Conservation (phyloP, 2,113 vertebrate genomes). For the Coryphaenoides rupestris region DNA sequence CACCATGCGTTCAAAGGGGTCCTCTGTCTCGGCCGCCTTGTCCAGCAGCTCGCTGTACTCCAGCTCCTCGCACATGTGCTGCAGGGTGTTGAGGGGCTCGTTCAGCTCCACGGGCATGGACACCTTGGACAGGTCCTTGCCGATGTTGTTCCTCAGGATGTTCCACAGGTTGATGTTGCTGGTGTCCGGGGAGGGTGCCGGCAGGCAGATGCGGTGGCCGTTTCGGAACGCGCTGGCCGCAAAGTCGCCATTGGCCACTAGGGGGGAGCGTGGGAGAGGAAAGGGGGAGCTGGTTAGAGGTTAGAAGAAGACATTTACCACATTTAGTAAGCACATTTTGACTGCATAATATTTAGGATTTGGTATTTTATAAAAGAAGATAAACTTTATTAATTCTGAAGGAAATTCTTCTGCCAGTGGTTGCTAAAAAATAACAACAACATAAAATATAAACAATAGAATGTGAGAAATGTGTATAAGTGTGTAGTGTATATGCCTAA, state of each 20-base stretch:
- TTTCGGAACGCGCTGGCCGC: conserved; percentile 90
- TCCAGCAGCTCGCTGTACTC: conserved; percentile 98
- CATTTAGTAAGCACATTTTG: no score
- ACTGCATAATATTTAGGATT: no score
- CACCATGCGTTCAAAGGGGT: conserved; percentile 97
- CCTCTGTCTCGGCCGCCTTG: conserved; percentile 89
- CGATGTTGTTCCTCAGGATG: conserved; percentile 98
- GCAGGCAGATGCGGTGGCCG: conserved; percentile 88
- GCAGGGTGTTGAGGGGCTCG: conserved; percentile 96
- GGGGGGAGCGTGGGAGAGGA: background rate
- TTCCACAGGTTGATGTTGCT: conserved; percentile 99
- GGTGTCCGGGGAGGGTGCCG: conserved; percentile 90
- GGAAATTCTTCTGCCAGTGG: no score
- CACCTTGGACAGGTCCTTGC: conserved; percentile 97
- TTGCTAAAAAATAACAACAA: no score
- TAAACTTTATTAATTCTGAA: no score
- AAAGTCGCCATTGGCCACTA: conserved; percentile 94
- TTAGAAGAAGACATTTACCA: no score
- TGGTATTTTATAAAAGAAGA: no score
- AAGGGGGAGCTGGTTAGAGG: no score
- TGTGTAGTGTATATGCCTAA: no score
- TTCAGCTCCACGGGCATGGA: conserved; percentile 99
- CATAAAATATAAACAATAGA: no score
- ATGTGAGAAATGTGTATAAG: no score
- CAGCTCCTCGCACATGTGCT: conserved; percentile 96